These are phyloP conservation scores for Pseudococcus jackbeardsleyi DNA, from an alignment of 2,888 invertebrate species.

Conservation along the genomic window DNA sequence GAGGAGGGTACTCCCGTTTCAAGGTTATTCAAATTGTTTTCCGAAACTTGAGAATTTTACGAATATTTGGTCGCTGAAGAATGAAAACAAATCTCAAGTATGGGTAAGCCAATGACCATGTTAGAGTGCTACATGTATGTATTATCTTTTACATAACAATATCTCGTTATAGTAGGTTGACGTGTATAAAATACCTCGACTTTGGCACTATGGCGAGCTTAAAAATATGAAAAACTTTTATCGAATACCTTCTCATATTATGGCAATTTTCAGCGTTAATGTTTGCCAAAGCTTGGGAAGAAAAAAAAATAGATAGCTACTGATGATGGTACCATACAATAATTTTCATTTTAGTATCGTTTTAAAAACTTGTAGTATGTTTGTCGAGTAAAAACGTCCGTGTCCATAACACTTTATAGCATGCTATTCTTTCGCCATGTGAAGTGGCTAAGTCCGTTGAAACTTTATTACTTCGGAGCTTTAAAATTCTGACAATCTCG, in stretches of 20 bases:
- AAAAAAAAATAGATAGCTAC: not conserved
- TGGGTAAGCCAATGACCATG: not conserved
- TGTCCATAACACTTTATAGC: conserved; percentile 41
- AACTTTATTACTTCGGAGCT: conserved; percentile 33
- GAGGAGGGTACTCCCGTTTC: not conserved
- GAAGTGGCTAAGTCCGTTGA: conserved; percentile 18
- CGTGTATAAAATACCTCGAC: not conserved
- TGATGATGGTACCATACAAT: not conserved
- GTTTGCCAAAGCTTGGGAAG: not conserved
- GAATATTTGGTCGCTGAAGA: not conserved
- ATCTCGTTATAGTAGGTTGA: conserved; percentile 3
- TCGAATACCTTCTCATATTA: conserved; percentile 10
- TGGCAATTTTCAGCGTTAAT: not conserved
- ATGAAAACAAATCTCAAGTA: not conserved
- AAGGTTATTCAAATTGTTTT: conserved; percentile 43
- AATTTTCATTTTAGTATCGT: conserved; percentile 47
- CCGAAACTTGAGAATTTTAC: not conserved
- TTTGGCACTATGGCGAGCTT: not conserved
- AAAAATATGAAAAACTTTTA: conserved; percentile 30
- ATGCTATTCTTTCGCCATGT: conserved; percentile 6
- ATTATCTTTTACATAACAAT: conserved; percentile 29
- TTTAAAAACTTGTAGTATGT: conserved; percentile 41
- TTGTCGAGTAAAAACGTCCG: conserved; percentile 24
- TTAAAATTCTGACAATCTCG: conserved; percentile 40
- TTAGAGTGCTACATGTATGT: not conserved